Evolutionary conservation across 2,888 invertebrate species (phyloP), one percentile per base, ranked within the genome.

Genomic region (Erebia ligea): DNA sequence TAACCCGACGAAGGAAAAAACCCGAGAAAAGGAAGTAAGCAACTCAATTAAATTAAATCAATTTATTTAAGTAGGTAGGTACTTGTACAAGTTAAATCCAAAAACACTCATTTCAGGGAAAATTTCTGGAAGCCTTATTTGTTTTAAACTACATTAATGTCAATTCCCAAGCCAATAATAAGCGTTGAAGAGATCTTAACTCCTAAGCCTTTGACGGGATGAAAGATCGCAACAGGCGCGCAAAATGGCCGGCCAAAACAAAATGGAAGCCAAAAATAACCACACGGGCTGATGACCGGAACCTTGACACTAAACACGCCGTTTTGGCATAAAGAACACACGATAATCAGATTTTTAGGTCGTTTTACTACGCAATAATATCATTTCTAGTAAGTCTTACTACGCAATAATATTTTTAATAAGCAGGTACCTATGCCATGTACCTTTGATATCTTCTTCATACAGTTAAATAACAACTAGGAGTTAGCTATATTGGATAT

Each of bases 201-300:
- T 52, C 64, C 64, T 42, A 50, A 50, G 21, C 56, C 42, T 45
- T 34, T 66, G 42, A 66, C 56, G 19, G 56, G 19, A 66, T 62
- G 21, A 61, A 61, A 61, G 62, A 66, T 66, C 66, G 56, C 15
- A 66, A 50, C 67, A 70, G 68, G 54, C 63, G 48, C 21, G 58
- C 74, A 80, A 81, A 74, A 81, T 81, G 82, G 82, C 82, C 76
- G 76, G 52, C 76, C 69, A 79, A 81, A 84, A 80, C 82, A 84
- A 86, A 70, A 88, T 84, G 82, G 81, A 75, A 64, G 73, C 75
- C 83, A 82, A 80, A 77, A 82, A 82, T 83, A 84, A 78, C 70
- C 71, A 68, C 71, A 71, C 68, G 68, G 77, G 74, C 75, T 78
- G 77, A 80, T 80, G 79, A 79, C 81, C 84, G 78, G 76, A 78